Conservation (phyloP, 2,888 invertebrate genomes). For the Dasysyrphus tricinctus region DNA sequence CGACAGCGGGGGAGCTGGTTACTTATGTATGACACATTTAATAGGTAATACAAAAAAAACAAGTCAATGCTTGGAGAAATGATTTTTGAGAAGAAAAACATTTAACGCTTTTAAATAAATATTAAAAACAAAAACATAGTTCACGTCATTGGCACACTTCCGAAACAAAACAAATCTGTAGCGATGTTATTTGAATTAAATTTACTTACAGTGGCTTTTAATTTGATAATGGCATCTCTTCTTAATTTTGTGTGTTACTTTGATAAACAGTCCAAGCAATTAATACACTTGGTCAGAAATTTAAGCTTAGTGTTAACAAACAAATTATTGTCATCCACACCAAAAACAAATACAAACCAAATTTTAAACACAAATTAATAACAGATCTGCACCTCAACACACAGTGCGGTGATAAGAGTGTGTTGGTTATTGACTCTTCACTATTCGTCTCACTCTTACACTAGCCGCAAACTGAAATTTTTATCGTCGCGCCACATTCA, state of each 20-base stretch:
- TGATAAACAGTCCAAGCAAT: slow-evolving; percentile 12
- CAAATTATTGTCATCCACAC: slow-evolving; percentile 54
- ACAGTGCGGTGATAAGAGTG: not conserved
- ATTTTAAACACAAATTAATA: slow-evolving; percentile 46
- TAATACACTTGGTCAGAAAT: slow-evolving; percentile 54
- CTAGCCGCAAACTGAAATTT: slow-evolving; percentile 25
- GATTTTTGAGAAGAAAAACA: not conserved
- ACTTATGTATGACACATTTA: not conserved
- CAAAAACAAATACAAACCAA: slow-evolving; percentile 51
- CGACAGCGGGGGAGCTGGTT: not conserved
- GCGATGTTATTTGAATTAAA: not conserved
- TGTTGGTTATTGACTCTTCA: slow-evolving; percentile 19
- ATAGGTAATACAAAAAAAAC: not conserved
- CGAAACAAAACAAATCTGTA: not conserved
- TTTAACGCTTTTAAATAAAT: not conserved
- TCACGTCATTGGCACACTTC: slow-evolving; percentile 4
- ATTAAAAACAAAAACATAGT: not conserved
- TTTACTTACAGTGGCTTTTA: not conserved
- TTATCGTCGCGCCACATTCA: slow-evolving; percentile 65
- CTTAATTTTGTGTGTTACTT: not conserved
- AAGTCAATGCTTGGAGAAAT: not conserved
- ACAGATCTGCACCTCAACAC: not conserved
- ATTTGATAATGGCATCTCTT: not conserved
- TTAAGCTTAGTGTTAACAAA: slow-evolving; percentile 49
- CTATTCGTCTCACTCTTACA: slow-evolving; percentile 46